Conservation (phyloP, 2,797 vertebrate species). For the Scolopax rusticola region DNA sequence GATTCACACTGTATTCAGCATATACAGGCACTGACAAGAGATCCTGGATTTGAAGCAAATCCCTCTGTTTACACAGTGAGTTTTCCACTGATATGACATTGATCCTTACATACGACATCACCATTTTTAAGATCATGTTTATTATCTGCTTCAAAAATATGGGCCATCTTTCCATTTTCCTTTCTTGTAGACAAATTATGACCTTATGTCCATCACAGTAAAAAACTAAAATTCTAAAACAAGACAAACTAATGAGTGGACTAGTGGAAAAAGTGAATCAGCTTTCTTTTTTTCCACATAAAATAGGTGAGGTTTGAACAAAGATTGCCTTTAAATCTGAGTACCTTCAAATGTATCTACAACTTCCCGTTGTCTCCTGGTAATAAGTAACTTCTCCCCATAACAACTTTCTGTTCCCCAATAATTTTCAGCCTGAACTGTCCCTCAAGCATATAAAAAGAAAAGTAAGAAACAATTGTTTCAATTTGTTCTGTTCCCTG, state of each 20-base stretch:
- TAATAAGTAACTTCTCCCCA: not conserved
- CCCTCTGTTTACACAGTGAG: not conserved
- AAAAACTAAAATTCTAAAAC: not conserved
- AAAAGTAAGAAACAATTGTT: not conserved
- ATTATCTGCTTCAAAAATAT: not conserved
- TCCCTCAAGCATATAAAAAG: not conserved
- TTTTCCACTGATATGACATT: not conserved
- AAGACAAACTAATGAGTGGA: not conserved
- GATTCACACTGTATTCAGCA: not conserved
- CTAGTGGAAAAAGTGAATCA: not conserved
- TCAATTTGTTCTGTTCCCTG: not conserved
- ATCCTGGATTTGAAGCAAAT: not conserved
- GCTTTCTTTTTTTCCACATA: not conserved
- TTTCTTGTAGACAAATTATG: not conserved
- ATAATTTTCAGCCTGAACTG: not conserved
- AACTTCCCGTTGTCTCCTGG: not conserved
- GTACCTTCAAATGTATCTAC: not conserved
- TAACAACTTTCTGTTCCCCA: not conserved
- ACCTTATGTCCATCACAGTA: not conserved
- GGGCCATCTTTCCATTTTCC: not conserved
- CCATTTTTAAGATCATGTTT: not conserved
- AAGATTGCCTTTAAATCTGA: not conserved
- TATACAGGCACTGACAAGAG: fast-evolving
- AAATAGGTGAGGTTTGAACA: not conserved
- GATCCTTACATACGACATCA: not conserved